Evolutionary conservation across 2,888 invertebrate genomes (phyloP).

Genomic region (Nipponacmea schrenckii): DNA sequence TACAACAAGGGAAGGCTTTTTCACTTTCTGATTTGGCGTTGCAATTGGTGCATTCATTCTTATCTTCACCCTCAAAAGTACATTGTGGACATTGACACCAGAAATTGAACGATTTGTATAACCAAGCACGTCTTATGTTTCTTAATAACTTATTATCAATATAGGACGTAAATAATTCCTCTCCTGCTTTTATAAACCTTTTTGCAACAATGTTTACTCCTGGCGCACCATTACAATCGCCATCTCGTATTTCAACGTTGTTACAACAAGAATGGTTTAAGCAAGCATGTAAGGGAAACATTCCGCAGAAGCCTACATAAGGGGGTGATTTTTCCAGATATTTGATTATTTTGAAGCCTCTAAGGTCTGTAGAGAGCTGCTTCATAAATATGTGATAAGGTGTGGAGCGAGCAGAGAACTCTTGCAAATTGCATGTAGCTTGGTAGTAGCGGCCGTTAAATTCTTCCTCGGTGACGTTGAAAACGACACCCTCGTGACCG

Average conservation of each 20-base stretch:
- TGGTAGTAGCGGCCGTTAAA: conserved; percentile 59
- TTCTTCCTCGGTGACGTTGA: conserved; percentile 50
- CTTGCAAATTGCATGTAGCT: conserved; percentile 59
- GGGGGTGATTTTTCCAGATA: conserved; percentile 40
- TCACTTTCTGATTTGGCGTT: conserved; percentile 38
- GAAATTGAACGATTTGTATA: conserved; percentile 60
- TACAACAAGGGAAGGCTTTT: conserved; percentile 53
- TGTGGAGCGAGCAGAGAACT: conserved; percentile 48
- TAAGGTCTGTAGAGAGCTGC: conserved; percentile 25
- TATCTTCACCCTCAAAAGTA: conserved; percentile 55
- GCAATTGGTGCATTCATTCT: conserved; percentile 52
- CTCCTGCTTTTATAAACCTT: conserved; percentile 6
- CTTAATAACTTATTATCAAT: conserved; percentile 57
- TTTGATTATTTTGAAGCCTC: conserved; percentile 40
- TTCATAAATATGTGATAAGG: conserved; percentile 49
- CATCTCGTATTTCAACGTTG: conserved; percentile 57
- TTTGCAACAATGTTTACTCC: conserved; percentile 46
- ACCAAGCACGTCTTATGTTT: conserved; percentile 56
- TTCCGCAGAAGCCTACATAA: conserved; percentile 50
- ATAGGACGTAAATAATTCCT: conserved; percentile 50
- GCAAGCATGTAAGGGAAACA: conserved; percentile 60
- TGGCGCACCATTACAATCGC: conserved; percentile 40
- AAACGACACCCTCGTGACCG: conserved; percentile 42
- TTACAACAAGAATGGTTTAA: conserved; percentile 59
- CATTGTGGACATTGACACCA: conserved; percentile 59